A percentile compares a stretch with the other conserved stretches of the same genome.
Conservation (phyloP, 2,113 vertebrate genomes). For the Numenius arquata region DNA sequence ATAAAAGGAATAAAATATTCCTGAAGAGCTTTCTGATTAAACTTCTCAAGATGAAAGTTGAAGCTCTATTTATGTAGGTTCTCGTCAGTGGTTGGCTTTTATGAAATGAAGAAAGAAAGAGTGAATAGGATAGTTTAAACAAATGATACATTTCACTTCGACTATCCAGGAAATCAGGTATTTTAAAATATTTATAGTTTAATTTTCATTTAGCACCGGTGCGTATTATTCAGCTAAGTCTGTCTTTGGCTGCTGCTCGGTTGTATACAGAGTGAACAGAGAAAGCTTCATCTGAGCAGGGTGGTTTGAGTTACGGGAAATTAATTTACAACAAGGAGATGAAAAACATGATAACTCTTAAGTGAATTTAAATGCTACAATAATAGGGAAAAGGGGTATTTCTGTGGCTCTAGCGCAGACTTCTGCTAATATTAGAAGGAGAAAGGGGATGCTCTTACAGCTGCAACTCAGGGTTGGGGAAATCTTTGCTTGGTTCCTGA, state of each 20-base stretch:
- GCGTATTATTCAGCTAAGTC: constrained; percentile 1
- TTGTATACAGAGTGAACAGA: not conserved
- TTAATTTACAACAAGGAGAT: not conserved
- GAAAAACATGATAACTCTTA: not conserved
- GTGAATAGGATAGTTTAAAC: constrained; percentile 25
- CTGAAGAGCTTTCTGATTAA: constrained; percentile 33
- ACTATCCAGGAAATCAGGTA: constrained; percentile 34
- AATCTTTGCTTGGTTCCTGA: not conserved
- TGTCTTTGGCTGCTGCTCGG: constrained; percentile 23
- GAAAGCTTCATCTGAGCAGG: not conserved
- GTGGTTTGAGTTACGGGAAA: not conserved
- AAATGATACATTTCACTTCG: constrained; percentile 45
- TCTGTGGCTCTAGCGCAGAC: not conserved
- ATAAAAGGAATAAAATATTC: constrained; percentile 47
- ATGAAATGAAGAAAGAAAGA: not conserved
- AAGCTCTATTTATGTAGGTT: constrained; percentile 40
- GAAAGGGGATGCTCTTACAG: not conserved
- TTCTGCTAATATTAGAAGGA: not conserved
- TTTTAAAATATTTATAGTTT: constrained; percentile 53
- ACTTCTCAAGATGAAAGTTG: constrained; percentile 4
- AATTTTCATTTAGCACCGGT: constrained; percentile 26
- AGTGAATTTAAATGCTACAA: not conserved
- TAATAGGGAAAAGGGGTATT: not conserved
- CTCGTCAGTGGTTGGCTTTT: not conserved
- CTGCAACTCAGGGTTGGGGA: not conserved